Evolutionary conservation across 2,113 vertebrate genomes (phyloP).

Genomic region (Urocynchramus pylzowi): DNA sequence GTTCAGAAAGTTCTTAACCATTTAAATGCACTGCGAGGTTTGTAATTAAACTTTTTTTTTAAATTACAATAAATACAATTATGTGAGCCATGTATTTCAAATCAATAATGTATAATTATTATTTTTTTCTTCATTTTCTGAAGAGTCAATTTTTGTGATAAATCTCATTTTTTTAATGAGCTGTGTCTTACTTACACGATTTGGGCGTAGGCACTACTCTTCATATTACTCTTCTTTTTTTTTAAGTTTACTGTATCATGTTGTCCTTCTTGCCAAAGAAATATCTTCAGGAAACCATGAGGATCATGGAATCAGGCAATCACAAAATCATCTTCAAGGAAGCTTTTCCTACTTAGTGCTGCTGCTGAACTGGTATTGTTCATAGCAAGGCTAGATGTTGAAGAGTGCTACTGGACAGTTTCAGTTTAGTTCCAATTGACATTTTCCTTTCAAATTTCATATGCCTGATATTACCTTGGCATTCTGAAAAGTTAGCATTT

Average conservation of each 20-base stretch:
- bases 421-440: neutral
- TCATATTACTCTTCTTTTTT: neutral
- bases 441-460: neutral
- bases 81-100: neutral
- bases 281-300: neutral
- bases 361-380: neutral
- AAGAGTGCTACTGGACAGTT: neutral
- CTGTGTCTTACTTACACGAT: neutral
- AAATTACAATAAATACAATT: neutral
- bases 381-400: neutral
- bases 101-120: neutral
- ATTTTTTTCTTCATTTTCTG: neutral
- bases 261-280: neutral
- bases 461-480: neutral
- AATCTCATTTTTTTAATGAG: neutral
- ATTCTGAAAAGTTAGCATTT: conserved; percentile 21
- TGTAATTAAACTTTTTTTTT: neutral
- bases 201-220: neutral
- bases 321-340: neutral
- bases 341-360: neutral
- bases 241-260: neutral
- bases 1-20: conserved; percentile 36
- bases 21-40: neutral
- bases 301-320: neutral
- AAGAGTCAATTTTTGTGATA: neutral